These are phyloP conservation scores for Caenorhabditis sulstoni DNA, from an alignment of 2,888 invertebrate species.

Conservation along the genomic window DNA sequence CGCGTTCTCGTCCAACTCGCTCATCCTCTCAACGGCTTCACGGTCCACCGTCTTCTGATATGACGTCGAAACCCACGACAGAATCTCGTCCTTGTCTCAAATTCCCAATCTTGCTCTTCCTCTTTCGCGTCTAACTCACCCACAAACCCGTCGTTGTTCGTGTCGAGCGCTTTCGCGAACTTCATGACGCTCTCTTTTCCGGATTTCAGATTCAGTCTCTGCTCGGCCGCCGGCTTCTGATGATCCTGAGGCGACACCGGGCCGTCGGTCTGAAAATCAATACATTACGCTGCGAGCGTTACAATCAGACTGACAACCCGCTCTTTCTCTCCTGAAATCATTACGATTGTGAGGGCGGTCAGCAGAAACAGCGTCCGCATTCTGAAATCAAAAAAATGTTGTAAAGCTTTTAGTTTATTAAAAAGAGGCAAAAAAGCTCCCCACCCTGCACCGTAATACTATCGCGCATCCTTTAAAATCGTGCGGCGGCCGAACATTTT, in stretches of 20 bases:
- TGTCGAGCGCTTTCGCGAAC: conserved; percentile 89
- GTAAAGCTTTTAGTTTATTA: no score
- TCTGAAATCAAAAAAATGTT: neutral
- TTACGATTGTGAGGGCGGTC: conserved; percentile 8
- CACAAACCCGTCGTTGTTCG: conserved; percentile 88
- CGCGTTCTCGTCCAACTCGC: conserved; percentile 85
- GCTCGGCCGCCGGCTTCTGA: conserved; percentile 89
- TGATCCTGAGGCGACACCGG: conserved; percentile 84
- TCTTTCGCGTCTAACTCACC: conserved; percentile 83
- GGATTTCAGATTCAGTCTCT: conserved; percentile 89
- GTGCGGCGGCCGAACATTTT: conserved; percentile 11
- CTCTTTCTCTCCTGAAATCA: conserved; percentile 57
- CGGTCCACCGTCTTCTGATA: conserved; percentile 85
- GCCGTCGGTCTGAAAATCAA: conserved; percentile 37
- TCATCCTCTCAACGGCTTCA: conserved; percentile 81
- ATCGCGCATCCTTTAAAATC: no score
- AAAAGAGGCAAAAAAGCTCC: no score
- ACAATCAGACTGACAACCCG: conserved; percentile 41
- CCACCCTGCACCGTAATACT: no score
- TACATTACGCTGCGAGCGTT: neutral
- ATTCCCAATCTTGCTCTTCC: neutral
- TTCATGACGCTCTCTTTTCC: conserved; percentile 83
- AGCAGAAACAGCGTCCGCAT: conserved; percentile 20
- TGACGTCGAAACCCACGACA: conserved; percentile 93
- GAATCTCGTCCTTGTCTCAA: conserved; percentile 85